Base-by-base conservation (phyloP, 2,797 vertebrate species). In the Acipenser ruthenus region DNA sequence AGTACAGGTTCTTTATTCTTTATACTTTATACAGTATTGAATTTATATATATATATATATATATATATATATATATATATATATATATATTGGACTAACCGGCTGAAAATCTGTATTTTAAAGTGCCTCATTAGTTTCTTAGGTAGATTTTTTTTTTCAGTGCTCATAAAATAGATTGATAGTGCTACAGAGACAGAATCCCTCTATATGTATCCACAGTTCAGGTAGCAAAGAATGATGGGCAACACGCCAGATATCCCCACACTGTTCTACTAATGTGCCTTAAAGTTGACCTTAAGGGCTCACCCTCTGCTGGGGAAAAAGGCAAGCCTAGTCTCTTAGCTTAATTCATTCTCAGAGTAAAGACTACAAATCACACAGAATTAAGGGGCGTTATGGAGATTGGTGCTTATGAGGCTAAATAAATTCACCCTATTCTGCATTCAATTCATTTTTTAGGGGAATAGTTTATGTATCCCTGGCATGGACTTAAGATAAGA, bases 111-210 rank as follows among this genome's bases (percentile, higher is more conserved):
- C 55, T 58, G 13, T 58, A 58, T 58, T 58, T 58, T n/a, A 58
- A 58, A 58, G 55, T 58, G 55, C 55, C 11, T 58, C 55, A 58
- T 58, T 58, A 58, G 55, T 11, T 58, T 58, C 55, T 7, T 58
- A 58, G 55, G 55, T 58, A 58, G 55, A 11, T 58, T 58, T n/a
- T 58, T 37, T 37, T 37, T 58, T n/a, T 18, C 55, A 58, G 2
- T 58, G 49, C 70, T 58, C 12, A 58, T 11, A 58, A 58, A 52
- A 60, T 70, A 69, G 69, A 67, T 72, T 61, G 63, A 73, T 74
- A 76, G 76, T 72, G 76, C 72, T 76, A 69, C 70, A 69, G 67
- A 73, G 75, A 72, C 73, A 67, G 77, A 79, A 77, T 75, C 74
- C 70, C 73, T 69, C 62, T 60, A 62, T 72, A 37, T 37, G 47